phyloP scores from a whole-genome alignment of 2,113 vertebrate genomes.

The Clinocottus analis region DNA sequence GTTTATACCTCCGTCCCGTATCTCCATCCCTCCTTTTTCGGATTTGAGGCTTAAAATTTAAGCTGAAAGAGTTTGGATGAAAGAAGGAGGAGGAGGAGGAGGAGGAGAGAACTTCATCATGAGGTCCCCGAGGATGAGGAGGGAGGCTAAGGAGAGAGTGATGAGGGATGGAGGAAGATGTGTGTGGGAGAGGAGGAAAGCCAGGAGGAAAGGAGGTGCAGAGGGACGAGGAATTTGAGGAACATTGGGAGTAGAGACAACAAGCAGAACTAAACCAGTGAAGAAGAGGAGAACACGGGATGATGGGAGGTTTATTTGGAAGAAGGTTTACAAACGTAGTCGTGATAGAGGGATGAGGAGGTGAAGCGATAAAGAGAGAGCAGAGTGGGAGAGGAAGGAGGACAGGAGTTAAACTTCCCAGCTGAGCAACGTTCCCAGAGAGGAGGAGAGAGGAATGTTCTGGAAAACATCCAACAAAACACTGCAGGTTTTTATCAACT shows the following conservation, averaged over 20 bases:
- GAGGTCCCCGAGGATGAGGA: not conserved
- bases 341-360: not conserved
- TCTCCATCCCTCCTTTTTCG: not conserved
- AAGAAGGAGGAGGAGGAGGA: constrained; percentile 23
- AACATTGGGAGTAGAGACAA: no score
- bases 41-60: constrained; percentile 32
- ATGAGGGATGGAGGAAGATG: not conserved
- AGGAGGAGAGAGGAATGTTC: constrained; percentile 52
- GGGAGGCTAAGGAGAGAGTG: constrained; percentile 9
- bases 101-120: constrained; percentile 1
- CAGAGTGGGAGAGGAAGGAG: constrained; percentile 27
- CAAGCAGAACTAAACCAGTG: not conserved
- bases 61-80: constrained; percentile 14
- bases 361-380: not conserved
- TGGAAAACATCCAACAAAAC: constrained; percentile 46
- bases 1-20: not conserved
- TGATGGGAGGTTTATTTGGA: not conserved
- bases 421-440: constrained; percentile 14
- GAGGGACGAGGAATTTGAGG: not conserved
- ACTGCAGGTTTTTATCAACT: not conserved
- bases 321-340: not conserved
- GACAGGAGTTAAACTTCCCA: constrained; percentile 23
- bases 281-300: not conserved
- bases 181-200: not conserved
- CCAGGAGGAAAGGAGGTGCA: not conserved